These are phyloP conservation scores for Aporophyla lueneburgensis DNA, from an alignment of 2,888 invertebrate species.

Conservation along the genomic window DNA sequence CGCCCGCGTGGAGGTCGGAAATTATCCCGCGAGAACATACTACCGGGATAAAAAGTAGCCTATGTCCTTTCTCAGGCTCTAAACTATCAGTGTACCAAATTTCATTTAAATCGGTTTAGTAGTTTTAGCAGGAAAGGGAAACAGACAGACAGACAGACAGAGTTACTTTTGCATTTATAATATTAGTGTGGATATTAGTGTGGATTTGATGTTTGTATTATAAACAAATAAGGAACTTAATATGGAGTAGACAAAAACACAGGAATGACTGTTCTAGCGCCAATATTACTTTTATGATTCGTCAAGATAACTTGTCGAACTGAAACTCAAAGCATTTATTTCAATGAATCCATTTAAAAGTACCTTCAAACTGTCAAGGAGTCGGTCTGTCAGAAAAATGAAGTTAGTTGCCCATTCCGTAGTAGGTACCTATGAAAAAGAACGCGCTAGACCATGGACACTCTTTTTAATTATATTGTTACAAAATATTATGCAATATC, in stretches of 20 bases:
- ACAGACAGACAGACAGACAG: too few relatives aligned
- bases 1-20: too few relatives aligned
- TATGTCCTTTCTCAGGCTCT: too few relatives aligned
- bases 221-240: background rate
- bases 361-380: background rate
- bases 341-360: background rate
- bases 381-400: background rate
- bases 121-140: too few relatives aligned
- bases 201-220: background rate
- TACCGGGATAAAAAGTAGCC: too few relatives aligned
- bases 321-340: background rate
- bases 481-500: background rate
- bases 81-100: too few relatives aligned
- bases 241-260: background rate
- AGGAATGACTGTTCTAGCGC: too few relatives aligned
- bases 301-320: background rate
- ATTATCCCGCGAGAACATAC: too few relatives aligned
- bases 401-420: background rate
- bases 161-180: too few relatives aligned
- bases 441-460: background rate
- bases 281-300: background rate
- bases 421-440: background rate
- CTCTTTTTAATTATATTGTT: background rate
- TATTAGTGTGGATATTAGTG: too few relatives aligned
- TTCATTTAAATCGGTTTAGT: too few relatives aligned